Evolutionary conservation across 2,888 invertebrate genomes (phyloP).

Genomic region (Muschampia plurimacula): DNA sequence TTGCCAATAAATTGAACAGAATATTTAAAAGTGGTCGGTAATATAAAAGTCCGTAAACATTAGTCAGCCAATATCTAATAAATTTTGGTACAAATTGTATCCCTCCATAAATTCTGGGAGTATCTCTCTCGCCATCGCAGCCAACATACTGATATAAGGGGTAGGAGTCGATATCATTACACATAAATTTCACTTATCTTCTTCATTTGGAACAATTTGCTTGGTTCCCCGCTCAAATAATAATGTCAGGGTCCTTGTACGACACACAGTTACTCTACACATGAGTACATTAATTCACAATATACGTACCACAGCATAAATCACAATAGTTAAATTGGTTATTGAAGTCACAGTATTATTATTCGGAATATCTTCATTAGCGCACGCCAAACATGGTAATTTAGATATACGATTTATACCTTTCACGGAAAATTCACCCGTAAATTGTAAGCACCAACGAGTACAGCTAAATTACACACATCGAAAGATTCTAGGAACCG

Average conservation of each 20-base stretch:
- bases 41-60: slow-evolving; percentile 39
- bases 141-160: slow-evolving; percentile 75
- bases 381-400: background rate
- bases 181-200: slow-evolving; percentile 80
- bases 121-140: slow-evolving; percentile 70
- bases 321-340: slow-evolving; percentile 14
- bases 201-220: slow-evolving; percentile 72
- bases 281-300: background rate
- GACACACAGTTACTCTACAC: slow-evolving; percentile 11
- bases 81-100: slow-evolving; percentile 40
- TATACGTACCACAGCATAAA: background rate
- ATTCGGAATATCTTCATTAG: background rate
- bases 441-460: too few relatives aligned
- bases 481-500: too few relatives aligned
- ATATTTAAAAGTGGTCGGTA: slow-evolving; percentile 27
- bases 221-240: slow-evolving; percentile 45
- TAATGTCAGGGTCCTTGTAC: slow-evolving; percentile 1
- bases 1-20: slow-evolving; percentile 24
- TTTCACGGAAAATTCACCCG: background rate
- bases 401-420: background rate
- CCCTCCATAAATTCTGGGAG: slow-evolving; percentile 38
- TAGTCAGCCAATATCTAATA: slow-evolving; percentile 36
- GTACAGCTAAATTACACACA: too few relatives aligned
- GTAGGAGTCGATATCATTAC: slow-evolving; percentile 75
- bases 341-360: background rate